Evolutionary conservation across 2,113 vertebrate genomes (phyloP).

Genomic region (Sturnus vulgaris): DNA sequence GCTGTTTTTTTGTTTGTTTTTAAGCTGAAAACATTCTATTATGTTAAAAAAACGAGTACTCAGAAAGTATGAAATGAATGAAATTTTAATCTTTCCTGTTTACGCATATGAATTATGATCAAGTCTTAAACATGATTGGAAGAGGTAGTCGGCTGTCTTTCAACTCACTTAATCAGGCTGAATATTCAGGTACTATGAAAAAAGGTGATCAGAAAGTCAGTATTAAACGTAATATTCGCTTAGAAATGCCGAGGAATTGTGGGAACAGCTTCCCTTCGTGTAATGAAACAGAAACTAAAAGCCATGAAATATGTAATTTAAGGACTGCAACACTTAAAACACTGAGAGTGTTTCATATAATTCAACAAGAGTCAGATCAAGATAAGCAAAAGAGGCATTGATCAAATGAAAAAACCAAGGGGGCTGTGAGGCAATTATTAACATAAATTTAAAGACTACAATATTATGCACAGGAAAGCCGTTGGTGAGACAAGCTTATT

Average conservation of each 20-base stretch:
- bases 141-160: background rate
- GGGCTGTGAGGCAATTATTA: background rate
- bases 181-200: background rate
- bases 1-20: background rate
- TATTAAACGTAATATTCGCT: background rate
- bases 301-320: background rate
- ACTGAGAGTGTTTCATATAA: background rate
- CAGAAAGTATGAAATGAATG: background rate
- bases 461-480: background rate
- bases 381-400: background rate
- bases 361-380: background rate
- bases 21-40: background rate
- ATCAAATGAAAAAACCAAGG: background rate
- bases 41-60: background rate
- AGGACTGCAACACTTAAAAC: background rate
- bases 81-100: background rate
- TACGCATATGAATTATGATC: background rate
- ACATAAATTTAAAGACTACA: background rate
- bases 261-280: background rate
- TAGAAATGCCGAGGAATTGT: background rate
- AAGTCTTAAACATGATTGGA: background rate
- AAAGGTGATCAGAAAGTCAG: background rate
- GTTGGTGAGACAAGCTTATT: background rate
- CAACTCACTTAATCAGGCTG: background rate
- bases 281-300: background rate